Percentiles rank a stretch among this genome's conserved stretches.
phyloP scores from a whole-genome alignment of 2,888 invertebrate species.

The Chloromyia formosa region DNA sequence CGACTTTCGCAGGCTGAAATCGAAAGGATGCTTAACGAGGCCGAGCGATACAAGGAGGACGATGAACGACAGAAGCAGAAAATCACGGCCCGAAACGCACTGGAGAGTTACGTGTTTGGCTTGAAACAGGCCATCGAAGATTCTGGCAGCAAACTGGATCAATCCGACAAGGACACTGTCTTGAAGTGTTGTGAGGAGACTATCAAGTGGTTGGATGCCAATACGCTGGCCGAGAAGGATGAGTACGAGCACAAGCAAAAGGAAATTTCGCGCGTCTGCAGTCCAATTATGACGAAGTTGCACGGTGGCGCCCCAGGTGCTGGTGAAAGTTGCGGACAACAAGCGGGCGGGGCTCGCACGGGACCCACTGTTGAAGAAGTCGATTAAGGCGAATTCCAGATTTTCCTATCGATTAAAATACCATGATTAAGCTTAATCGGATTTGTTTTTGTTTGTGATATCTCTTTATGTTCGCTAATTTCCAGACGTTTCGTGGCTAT shows the following conservation, averaged over 20 bases:
- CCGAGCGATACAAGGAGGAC: constrained; percentile 77
- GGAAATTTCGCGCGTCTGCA: constrained; percentile 61
- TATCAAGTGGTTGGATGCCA: constrained; percentile 78
- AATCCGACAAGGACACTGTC: constrained; percentile 75
- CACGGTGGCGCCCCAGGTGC: constrained; percentile 41
- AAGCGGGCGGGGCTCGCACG: constrained; percentile 66
- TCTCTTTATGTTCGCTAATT: no score
- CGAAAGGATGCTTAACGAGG: constrained; percentile 79
- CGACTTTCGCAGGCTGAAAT: constrained; percentile 83
- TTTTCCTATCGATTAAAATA: no score
- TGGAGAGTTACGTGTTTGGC: constrained; percentile 75
- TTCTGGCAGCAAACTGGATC: constrained; percentile 70
- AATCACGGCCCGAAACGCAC: constrained; percentile 75
- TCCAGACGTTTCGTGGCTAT: no score
- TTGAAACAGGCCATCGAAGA: constrained; percentile 77
- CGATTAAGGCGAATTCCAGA: constrained; percentile 53
- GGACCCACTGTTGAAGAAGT: constrained; percentile 60
- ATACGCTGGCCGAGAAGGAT: constrained; percentile 78
- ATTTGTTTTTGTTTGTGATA: no score
- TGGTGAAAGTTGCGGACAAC: constrained; percentile 62
- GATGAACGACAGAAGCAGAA: constrained; percentile 76
- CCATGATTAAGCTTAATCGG: no score
- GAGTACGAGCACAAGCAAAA: constrained; percentile 71
- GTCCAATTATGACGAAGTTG: constrained; percentile 54
- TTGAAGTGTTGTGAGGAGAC: constrained; percentile 71